phyloP scores from a whole-genome alignment of 35 echinoderm and acorn worm genomes.

The Acanthaster planci region DNA sequence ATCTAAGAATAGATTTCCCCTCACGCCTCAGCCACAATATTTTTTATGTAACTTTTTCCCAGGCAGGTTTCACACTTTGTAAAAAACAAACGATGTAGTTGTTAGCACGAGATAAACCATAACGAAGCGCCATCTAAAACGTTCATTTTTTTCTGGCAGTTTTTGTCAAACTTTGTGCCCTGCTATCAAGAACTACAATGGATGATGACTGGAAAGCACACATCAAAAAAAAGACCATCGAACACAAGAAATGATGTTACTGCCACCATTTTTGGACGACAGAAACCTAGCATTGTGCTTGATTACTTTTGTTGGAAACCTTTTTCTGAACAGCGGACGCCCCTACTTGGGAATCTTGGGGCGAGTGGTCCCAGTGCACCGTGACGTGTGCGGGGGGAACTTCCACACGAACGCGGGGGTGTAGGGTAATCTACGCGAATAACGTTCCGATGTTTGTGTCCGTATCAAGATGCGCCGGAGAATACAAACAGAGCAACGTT shows the following conservation, averaged over 20 bases:
- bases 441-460: neutral
- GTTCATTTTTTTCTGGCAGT: too few species aligned
- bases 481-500: constrained; percentile 37
- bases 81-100: too few species aligned
- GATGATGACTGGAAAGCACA: too few species aligned
- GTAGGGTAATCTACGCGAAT: neutral
- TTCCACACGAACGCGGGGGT: constrained; percentile 26
- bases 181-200: too few species aligned
- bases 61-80: too few species aligned
- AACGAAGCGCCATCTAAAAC: too few species aligned
- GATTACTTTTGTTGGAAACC: neutral
- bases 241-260: too few species aligned
- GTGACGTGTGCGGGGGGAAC: constrained; percentile 62
- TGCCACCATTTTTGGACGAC: too few species aligned
- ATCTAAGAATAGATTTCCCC: neutral
- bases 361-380: constrained; percentile 59
- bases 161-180: too few species aligned
- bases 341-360: constrained; percentile 63
- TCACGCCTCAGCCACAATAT: neutral
- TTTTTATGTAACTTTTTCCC: neutral
- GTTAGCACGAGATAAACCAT: too few species aligned
- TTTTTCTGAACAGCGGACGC: constrained; percentile 1
- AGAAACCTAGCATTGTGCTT: too few species aligned
- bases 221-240: too few species aligned
- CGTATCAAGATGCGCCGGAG: constrained; percentile 32